A percentile compares a stretch with the other conserved stretches of the same genome.
phyloP scores from a whole-genome alignment of 2,113 vertebrate genomes.

The Hyperopisus bebe region DNA sequence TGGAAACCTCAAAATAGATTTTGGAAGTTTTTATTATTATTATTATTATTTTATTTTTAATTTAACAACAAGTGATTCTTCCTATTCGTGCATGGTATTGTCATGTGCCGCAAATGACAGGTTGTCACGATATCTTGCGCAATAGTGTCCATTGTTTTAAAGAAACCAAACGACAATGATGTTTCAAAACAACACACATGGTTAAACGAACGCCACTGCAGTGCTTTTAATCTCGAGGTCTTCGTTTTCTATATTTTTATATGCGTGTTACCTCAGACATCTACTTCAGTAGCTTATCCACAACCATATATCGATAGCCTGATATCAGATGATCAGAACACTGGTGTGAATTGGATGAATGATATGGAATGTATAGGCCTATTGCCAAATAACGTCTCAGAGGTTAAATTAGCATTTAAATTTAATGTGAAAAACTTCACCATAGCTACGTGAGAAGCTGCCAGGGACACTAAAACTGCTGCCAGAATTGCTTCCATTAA shows the following conservation, averaged over 20 bases:
- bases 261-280: neutral
- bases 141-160: constrained; percentile 1
- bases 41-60: neutral
- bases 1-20: neutral
- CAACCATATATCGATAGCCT: neutral
- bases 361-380: neutral
- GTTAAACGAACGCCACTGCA: neutral
- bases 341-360: neutral
- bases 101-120: neutral
- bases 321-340: no score
- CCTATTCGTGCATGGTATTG: neutral
- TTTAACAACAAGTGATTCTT: neutral
- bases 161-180: neutral
- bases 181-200: constrained; percentile 7
- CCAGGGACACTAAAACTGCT: neutral
- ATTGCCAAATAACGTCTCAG: neutral
- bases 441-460: neutral
- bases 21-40: neutral
- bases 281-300: neutral
- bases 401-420: neutral
- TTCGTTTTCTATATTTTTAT: neutral
- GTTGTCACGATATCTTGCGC: constrained; percentile 11
- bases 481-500: neutral
- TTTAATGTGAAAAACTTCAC: neutral
- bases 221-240: neutral